Conservation (phyloP, 2,113 vertebrate species). For the Embiotoca jacksoni region DNA sequence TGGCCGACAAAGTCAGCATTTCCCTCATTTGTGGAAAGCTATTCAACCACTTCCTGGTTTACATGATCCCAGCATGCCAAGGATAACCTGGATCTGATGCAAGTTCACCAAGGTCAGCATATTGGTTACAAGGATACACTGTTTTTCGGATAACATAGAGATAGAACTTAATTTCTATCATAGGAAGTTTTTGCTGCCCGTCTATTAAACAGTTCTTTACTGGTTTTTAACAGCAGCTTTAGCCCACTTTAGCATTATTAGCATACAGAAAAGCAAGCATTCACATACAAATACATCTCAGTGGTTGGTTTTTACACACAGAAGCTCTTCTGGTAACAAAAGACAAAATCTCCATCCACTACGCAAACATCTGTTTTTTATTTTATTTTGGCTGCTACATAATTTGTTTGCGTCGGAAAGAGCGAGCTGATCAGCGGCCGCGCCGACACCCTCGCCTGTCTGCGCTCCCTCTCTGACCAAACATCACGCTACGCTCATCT, state of each 20-base stretch:
- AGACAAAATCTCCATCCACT: conserved; percentile 23
- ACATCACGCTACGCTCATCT: conserved; percentile 50
- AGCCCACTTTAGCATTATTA: conserved; percentile 21
- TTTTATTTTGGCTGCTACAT: background rate
- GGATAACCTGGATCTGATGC: conserved; percentile 45
- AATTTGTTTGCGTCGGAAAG: background rate
- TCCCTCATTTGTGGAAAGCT: conserved; percentile 73
- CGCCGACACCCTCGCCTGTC: conserved; percentile 15
- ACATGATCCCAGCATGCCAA: conserved; percentile 57
- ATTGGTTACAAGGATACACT: conserved; percentile 22
- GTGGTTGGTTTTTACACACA: conserved; percentile 14
- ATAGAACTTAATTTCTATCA: too few relatives aligned
- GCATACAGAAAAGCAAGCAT: conserved; percentile 2
- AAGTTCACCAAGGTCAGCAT: conserved; percentile 52
- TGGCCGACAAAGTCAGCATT: conserved; percentile 69
- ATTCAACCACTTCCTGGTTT: conserved; percentile 77
- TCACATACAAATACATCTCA: background rate
- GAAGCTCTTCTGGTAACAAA: conserved; percentile 23
- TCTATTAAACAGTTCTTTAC: background rate
- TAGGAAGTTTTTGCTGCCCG: background rate
- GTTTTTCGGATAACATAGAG: conserved; percentile 27
- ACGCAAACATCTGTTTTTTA: conserved; percentile 14
- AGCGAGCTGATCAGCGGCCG: conserved; percentile 31
- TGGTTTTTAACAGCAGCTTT: background rate
- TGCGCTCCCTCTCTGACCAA: conserved; percentile 42